Conservation (phyloP, 30 jellyfish, hydroid and myxozoan genomes). For the Cassiopea andromeda region DNA sequence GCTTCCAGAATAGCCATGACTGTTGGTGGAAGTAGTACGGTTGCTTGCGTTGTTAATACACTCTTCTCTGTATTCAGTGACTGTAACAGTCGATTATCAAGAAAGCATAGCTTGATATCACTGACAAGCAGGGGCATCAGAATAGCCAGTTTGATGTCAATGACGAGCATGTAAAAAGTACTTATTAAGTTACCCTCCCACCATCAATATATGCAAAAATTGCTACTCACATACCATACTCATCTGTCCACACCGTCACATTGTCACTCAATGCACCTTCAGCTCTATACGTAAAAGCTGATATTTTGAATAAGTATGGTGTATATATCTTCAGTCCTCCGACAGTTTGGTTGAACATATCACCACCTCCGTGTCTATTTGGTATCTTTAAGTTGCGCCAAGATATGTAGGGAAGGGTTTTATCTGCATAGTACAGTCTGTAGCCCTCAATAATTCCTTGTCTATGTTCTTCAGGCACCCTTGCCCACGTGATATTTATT, state of each 20-base stretch:
- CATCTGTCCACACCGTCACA: slow-evolving; percentile 73
- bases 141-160: too few relatives aligned
- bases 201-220: not conserved
- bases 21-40: too few relatives aligned
- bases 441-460: slow-evolving; percentile 64
- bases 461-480: slow-evolving; percentile 33
- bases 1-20: too few relatives aligned
- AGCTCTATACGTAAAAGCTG: slow-evolving; percentile 40
- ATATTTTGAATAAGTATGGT: slow-evolving; percentile 40
- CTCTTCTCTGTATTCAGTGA: too few relatives aligned
- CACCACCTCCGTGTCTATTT: slow-evolving; percentile 35
- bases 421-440: slow-evolving; percentile 41
- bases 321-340: slow-evolving; percentile 52
- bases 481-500: slow-evolving; percentile 29
- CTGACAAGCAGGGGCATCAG: too few relatives aligned
- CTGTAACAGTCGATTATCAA: too few relatives aligned
- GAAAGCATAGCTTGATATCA: too few relatives aligned
- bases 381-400: slow-evolving; percentile 18
- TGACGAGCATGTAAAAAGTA: too few relatives aligned
- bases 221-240: slow-evolving; percentile 16
- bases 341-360: slow-evolving; percentile 27
- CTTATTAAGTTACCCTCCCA: too few relatives aligned
- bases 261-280: slow-evolving; percentile 49
- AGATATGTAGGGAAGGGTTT: slow-evolving; percentile 16
- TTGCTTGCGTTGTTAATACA: too few relatives aligned